A percentile compares a stretch with the other conserved stretches of the same genome.
phyloP scores from a whole-genome alignment of 1,140 invertebrate species.

The Nomia melanderi region DNA sequence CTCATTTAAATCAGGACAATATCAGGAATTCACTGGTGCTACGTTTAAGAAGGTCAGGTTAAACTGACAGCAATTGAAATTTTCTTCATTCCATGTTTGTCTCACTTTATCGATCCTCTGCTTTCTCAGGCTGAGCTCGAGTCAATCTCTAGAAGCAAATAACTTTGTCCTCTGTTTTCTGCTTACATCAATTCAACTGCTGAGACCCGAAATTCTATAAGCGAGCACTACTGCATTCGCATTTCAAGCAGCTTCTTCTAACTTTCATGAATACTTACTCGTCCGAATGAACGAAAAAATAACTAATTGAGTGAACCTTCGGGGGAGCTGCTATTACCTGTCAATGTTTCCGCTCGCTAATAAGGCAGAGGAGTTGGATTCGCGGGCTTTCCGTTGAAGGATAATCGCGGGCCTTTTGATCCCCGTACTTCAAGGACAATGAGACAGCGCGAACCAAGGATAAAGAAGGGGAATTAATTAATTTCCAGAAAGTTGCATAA shows the following conservation, averaged over 20 bases:
- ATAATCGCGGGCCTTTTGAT: slow-evolving; percentile 16
- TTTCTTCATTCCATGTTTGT: too few relatives aligned
- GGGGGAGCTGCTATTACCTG: slow-evolving; percentile 42
- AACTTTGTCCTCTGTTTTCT: too few relatives aligned
- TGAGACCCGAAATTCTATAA: too few relatives aligned
- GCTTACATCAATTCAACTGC: too few relatives aligned
- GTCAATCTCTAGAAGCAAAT: too few relatives aligned
- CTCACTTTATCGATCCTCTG: too few relatives aligned
- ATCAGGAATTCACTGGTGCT: too few relatives aligned
- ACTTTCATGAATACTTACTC: background rate
- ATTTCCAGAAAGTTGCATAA: slow-evolving; percentile 41
- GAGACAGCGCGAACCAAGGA: background rate
- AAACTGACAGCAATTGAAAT: too few relatives aligned
- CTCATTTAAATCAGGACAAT: too few relatives aligned
- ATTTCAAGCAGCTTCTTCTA: background rate
- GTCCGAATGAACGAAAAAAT: background rate
- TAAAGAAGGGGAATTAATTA: slow-evolving; percentile 39
- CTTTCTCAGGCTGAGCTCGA: too few relatives aligned
- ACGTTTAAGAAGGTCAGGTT: too few relatives aligned
- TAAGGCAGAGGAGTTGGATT: slow-evolving; percentile 3
- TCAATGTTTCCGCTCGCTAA: slow-evolving; percentile 51
- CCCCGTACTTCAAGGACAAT: slow-evolving; percentile 9
- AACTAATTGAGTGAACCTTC: slow-evolving; percentile 47
- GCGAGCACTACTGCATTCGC: too few relatives aligned
- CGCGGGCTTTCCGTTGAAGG: background rate